Conservation (phyloP, 2,888 invertebrate genomes). For the Ligdia adustata region DNA sequence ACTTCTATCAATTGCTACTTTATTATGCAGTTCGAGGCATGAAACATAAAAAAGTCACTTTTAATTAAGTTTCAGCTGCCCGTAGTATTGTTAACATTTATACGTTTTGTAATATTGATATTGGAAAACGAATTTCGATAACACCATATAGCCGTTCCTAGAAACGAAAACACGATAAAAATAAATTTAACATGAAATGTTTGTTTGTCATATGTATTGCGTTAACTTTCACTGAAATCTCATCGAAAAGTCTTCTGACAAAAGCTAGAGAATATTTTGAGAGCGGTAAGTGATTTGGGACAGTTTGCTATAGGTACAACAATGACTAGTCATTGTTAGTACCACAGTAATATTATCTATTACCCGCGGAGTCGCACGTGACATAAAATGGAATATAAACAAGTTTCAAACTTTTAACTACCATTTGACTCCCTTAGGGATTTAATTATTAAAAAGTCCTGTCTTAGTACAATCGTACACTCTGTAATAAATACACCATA, state of each 20-base stretch:
- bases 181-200: conserved; percentile 24
- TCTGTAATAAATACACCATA: too few species aligned
- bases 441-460: too few species aligned
- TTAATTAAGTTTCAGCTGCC: conserved; percentile 37
- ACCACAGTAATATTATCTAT: too few species aligned
- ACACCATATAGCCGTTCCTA: conserved; percentile 4
- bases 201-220: conserved; percentile 19
- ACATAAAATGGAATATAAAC: too few species aligned
- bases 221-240: conserved; percentile 12
- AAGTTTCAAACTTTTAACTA: too few species aligned
- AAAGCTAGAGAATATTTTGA: conserved; percentile 38
- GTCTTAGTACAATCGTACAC: too few species aligned
- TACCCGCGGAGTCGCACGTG: too few species aligned
- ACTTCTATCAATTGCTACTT: conserved; percentile 11
- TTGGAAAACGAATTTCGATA: conserved; percentile 6
- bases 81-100: conserved; percentile 18
- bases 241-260: neutral
- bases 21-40: conserved; percentile 16
- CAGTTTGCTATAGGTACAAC: too few species aligned
- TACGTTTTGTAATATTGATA: conserved; percentile 18
- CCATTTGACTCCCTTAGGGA: too few species aligned
- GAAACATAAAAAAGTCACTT: conserved; percentile 29
- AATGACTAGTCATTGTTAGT: too few species aligned
- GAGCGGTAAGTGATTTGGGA: conserved; percentile 45
- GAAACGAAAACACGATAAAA: conserved; percentile 4